phyloP scores from a whole-genome alignment of 2,888 invertebrate species.

The Agrilus cyanescens region DNA sequence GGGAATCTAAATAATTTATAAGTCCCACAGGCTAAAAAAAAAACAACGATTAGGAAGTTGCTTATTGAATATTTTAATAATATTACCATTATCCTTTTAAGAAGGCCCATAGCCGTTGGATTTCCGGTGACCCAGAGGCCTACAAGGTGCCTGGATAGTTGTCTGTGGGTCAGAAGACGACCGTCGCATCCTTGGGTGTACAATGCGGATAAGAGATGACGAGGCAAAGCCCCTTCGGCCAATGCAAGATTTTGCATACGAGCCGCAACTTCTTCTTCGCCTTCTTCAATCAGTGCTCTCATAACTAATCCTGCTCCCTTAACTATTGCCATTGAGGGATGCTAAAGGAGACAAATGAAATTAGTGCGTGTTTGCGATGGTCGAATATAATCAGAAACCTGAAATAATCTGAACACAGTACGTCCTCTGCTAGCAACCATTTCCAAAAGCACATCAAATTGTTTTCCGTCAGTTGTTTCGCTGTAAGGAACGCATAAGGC shows the following conservation, averaged over 20 bases:
- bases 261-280: slow-evolving; percentile 78
- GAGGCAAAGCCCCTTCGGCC: slow-evolving; percentile 90
- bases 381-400: slow-evolving; percentile 39
- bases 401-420: slow-evolving; percentile 82
- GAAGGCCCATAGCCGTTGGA: slow-evolving; percentile 75
- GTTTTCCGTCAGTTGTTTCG: slow-evolving; percentile 95
- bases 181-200: slow-evolving; percentile 75
- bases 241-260: slow-evolving; percentile 93
- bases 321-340: slow-evolving; percentile 94
- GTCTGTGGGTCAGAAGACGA: slow-evolving; percentile 72
- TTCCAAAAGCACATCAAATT: slow-evolving; percentile 85
- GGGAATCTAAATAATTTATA: slow-evolving; percentile 76
- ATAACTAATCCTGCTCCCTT: slow-evolving; percentile 97
- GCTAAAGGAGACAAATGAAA: slow-evolving; percentile 41
- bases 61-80: not conserved
- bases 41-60: not conserved
- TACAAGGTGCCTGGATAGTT: slow-evolving; percentile 86
- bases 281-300: slow-evolving; percentile 96
- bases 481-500: slow-evolving; percentile 97
- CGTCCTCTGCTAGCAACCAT: slow-evolving; percentile 90
- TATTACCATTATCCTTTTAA: slow-evolving; percentile 62
- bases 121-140: slow-evolving; percentile 95
- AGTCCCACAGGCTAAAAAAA: slow-evolving; percentile 75
- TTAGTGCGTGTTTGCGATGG: not conserved
- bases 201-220: slow-evolving; percentile 83